phyloP scores from a whole-genome alignment of 2,113 vertebrate species.

The Tichodroma muraria region DNA sequence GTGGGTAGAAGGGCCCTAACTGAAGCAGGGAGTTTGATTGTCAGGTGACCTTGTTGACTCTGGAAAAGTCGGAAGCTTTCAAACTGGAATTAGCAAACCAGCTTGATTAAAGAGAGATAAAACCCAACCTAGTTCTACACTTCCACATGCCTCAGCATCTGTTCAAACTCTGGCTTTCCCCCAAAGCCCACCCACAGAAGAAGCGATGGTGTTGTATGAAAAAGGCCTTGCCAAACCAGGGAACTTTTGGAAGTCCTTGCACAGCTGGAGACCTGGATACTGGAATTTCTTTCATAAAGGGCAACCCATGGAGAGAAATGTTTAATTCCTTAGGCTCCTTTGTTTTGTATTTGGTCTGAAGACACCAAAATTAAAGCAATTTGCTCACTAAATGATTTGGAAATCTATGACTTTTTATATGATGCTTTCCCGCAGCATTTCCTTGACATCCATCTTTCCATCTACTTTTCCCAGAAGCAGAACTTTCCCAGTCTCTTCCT shows the following conservation, averaged over 20 bases:
- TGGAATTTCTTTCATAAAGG: not conserved
- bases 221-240: too few species aligned
- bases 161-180: not conserved
- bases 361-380: not conserved
- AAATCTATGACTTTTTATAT: not conserved
- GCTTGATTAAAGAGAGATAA: not conserved
- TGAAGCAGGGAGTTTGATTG: not conserved
- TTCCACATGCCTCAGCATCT: not conserved
- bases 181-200: not conserved
- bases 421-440: rapidly evolving
- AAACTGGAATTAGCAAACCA: not conserved
- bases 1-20: not conserved
- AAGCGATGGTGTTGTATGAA: rapidly evolving
- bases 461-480: not conserved
- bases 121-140: not conserved
- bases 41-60: not conserved
- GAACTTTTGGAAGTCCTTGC: not conserved
- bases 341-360: not conserved
- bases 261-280: not conserved
- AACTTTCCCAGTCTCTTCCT: not conserved
- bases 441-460: not conserved
- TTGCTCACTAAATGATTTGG: not conserved
- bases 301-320: not conserved
- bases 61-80: not conserved
- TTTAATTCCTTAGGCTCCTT: not conserved